Base-by-base conservation (phyloP, 1,140 invertebrate genomes). In the Leptopilina clavipes region DNA sequence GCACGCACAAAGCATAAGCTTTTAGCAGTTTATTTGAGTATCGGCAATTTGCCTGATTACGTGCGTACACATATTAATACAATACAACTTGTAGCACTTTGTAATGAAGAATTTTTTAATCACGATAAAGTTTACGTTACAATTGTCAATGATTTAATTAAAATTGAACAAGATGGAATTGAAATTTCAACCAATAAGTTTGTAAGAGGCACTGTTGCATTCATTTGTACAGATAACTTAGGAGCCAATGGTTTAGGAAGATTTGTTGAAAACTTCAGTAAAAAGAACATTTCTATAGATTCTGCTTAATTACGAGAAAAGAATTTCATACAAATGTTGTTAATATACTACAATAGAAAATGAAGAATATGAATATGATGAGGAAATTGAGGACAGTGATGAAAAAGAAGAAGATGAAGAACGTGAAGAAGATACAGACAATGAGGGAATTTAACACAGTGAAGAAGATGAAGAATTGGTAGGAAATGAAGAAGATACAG, bases 1-100 rank as follows among this genome's bases (percentile, higher is more conserved):
- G 81, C 83, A 3, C 79, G 74, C 78, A 81, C 71, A 17, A 88
- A 86, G 80, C 78, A 86, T 72, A 87, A 87, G 82, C 77, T 88
- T 17, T 48, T 88, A 14, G 84, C 75, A 9, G 70, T 89, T 3
- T 89, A 88, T 76, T 79, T 86, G 79, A 82, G 37, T n/a, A 12
- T 89, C 11, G 83, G 79, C 9, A 84, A 85, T 74, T 12, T 79
- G 1, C 72, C 81, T n/a, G 25, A 25, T 43, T 22, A 80, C 48
- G 37, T 77, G 7, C 76, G 80, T 17, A 76, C 25, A 70, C 77
- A 77, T 45, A 82, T 79, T 65, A 86, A 86, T 75, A 70, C 82
- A 45, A 88, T 87, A 22, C 80, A 85, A 44, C 77, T 88, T 12
- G 83, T 86, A 2, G 79, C 79, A 17, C 73, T 89, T 48, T 73